Conservation (phyloP, 2,888 invertebrate species). For the Pseudococcus longispinus region DNA sequence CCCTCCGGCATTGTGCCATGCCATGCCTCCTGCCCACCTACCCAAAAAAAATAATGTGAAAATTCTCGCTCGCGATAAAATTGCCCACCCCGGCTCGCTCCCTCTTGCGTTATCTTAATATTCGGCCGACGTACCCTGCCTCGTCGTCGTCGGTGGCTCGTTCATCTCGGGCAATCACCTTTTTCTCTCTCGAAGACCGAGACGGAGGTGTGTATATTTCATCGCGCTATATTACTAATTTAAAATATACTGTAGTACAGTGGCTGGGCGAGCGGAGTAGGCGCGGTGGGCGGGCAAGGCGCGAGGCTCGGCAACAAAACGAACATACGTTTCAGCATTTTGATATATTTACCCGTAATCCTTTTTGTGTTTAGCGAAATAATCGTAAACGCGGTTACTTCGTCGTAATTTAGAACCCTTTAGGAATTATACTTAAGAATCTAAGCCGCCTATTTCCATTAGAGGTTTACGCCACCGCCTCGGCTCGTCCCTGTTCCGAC, state of each 20-base stretch:
- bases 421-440: constrained; percentile 38
- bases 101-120: not conserved
- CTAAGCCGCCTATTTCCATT: constrained; percentile 44
- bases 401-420: constrained; percentile 39
- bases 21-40: not conserved
- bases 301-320: constrained; percentile 3
- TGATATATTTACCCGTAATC: constrained; percentile 44
- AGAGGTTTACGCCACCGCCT: not conserved
- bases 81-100: not conserved
- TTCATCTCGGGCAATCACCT: not conserved
- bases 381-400: constrained; percentile 31
- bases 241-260: not conserved
- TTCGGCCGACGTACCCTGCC: not conserved
- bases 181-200: not conserved
- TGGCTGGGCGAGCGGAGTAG: not conserved
- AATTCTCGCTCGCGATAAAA: not conserved
- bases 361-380: constrained; percentile 23
- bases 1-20: not conserved
- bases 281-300: not conserved
- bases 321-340: constrained; percentile 36
- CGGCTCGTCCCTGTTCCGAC: too few species aligned
- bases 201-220: not conserved
- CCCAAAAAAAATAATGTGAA: not conserved
- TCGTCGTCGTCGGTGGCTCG: not conserved
- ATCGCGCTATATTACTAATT: not conserved